Base-by-base conservation (phyloP, 2,888 invertebrate species). In the Ectemnius continuus region DNA sequence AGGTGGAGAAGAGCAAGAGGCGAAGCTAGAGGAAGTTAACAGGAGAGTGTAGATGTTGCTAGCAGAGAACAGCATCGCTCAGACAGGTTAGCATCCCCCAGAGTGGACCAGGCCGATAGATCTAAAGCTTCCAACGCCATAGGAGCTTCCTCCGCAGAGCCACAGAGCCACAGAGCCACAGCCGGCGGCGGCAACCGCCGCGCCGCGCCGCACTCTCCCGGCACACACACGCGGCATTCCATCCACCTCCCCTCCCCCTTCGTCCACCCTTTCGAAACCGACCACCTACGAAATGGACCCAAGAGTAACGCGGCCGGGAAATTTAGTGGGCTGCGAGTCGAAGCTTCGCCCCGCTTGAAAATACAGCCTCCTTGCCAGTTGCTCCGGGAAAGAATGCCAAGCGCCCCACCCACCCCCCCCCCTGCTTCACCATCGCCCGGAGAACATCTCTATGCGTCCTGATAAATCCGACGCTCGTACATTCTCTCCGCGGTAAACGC, bases 11-110 rank as follows among this genome's bases (percentile, higher is more conserved):
- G 60, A 68, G 61, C 23, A 52, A 20, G 47, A 59, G 14, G 8
- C 60, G 60, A 28, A 20, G 62, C 6, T 1, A 56, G 11, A 64
- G 59, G 57, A 64, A 52, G 68, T 66, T 69, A 64, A 67, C 56
- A 52, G 63, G 61, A 61, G 72, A 61, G 63, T 64, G 74, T 73
- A 66, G 71, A 82, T 65, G 79, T 64, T 61, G 63, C 16, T 75
- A 77, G 76, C 68, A 70, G 74, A 66, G 81, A 74, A 82, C 72
- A 77, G 83, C 81, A 79, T 79, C 77, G 68, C 70, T 82, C 73
- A 77, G 82, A 82, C 81, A 81, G 84, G 84, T 83, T 83, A 84
- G 84, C 83, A 82, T 84, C 84, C 84, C 85, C 85, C 68, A 79
- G 85, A 85, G 84, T 83, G 76, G 76, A 75, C 80, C 76, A 56